Percentiles rank a stretch among this genome's conserved stretches.
Evolutionary conservation across 2,113 vertebrate species (phyloP).

Genomic region (Lagopus muta): DNA sequence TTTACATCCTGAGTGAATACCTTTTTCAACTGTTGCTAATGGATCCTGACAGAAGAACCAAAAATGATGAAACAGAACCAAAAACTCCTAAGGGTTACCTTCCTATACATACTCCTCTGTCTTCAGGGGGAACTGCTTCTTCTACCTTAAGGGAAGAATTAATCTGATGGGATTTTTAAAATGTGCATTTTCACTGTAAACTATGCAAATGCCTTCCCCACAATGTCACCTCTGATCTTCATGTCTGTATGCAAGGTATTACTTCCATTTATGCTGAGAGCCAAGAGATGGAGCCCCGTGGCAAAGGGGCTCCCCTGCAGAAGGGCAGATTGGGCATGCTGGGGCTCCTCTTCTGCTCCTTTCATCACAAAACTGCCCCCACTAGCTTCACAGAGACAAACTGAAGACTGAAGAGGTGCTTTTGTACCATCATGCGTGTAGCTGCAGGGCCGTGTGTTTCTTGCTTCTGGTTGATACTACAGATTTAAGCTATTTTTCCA

Average conservation of each 20-base stretch:
- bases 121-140: slow-evolving; percentile 28
- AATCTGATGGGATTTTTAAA: slow-evolving; percentile 59
- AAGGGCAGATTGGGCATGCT: neutral
- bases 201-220: slow-evolving; percentile 59
- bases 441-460: fast-evolving
- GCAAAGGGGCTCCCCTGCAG: neutral
- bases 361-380: neutral
- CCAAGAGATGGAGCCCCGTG: neutral
- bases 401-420: neutral
- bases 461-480: neutral
- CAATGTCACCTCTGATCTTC: slow-evolving; percentile 62
- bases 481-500: neutral
- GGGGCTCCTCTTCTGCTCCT: neutral
- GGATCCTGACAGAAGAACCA: slow-evolving; percentile 60
- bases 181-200: slow-evolving; percentile 50
- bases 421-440: fast-evolving
- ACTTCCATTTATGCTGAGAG: neutral
- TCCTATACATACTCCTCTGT: slow-evolving; percentile 24
- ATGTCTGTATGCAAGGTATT: neutral
- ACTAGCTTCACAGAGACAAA: fast-evolving
- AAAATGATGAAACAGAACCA: slow-evolving; percentile 63
- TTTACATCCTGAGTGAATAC: slow-evolving; percentile 51
- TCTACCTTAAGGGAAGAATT: slow-evolving; percentile 61
- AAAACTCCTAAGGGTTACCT: slow-evolving; percentile 66
- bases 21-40: slow-evolving; percentile 41